Percentiles rank a stretch among this genome's conserved stretches.
phyloP scores from a whole-genome alignment of 2,888 invertebrate genomes.

The Agrilus mali region DNA sequence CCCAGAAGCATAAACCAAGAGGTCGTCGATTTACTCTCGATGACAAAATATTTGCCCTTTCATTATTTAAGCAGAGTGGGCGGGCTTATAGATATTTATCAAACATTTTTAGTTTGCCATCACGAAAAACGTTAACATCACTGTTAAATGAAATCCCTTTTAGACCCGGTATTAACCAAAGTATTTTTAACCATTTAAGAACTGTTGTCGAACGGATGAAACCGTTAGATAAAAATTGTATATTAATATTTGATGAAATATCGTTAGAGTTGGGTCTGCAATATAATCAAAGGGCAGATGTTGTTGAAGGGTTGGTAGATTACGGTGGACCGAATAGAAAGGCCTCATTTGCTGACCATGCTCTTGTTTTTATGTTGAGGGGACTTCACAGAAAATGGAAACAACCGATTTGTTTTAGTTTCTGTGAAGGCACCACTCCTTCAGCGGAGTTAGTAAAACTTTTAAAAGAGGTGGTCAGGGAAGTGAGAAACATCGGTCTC shows the following conservation, averaged over 20 bases:
- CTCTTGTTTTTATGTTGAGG: background rate
- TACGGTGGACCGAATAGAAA: too few species aligned
- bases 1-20: conserved; percentile 2
- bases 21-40: too few species aligned
- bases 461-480: conserved; percentile 1
- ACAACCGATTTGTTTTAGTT: conserved; percentile 1
- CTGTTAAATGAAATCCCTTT: conserved; percentile 2
- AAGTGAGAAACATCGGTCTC: conserved; percentile 1
- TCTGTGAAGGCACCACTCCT: conserved; percentile 1
- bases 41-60: conserved; percentile 5
- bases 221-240: too few species aligned
- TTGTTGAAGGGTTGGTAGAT: background rate
- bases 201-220: background rate
- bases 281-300: conserved; percentile 1
- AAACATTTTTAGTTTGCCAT: conserved; percentile 7
- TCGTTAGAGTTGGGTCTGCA: background rate
- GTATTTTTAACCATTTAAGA: conserved; percentile 1
- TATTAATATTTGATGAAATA: background rate
- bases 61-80: conserved; percentile 2
- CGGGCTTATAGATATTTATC: conserved; percentile 1
- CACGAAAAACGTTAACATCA: background rate
- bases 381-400: background rate
- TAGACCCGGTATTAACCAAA: background rate
- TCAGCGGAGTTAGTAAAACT: background rate
- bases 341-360: too few species aligned